Base-by-base conservation (phyloP, 2,797 vertebrate species). In the Muscicapa comitata region DNA sequence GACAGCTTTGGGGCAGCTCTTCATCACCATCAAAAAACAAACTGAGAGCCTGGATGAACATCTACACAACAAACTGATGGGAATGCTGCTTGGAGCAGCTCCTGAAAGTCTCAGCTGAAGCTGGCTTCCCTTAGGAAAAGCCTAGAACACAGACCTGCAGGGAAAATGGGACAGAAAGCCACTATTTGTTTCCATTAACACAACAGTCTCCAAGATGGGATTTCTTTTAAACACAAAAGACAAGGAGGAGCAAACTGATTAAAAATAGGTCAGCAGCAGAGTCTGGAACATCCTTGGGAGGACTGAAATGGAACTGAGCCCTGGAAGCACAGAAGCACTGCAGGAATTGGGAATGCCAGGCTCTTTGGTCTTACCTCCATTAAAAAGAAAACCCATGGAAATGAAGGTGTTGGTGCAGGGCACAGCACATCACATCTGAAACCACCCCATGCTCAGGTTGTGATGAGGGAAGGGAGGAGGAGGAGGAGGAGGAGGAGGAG, bases 351-450 rank as follows among this genome's bases (percentile, higher is more conserved):
- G 90, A 95, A 74, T 2, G 21, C 53, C 29, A 43, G 50, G 90
- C 79, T 93, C 85, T 70, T 55, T 38, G 63, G 82, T 61, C 93
- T 82, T 43, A 8, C 92, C 96, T 96, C 95, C 91, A 88, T 94
- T 94, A 96, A 95, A 93, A n/a, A 96, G 76, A 62, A 90, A 97
- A 91, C 66, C 91, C 96, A 87, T 48, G 96, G 95, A 97, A 97
- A 97, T 97, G 82, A 97, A 97, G 96, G 97, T 93, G 97, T 93
- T 97, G 92, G 96, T 94, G 96, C 94, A 88, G 91, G 94, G 97
- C 96, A 48, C 97, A 81, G 97, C 97, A 97, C 93, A 71, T 97
- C 98, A 98, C 95, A 73, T 95, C 97, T 95, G 96, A 97, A 97
- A 98, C 92, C 86, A 82, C 96, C 96, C 96, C 77, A 50, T 91